These are phyloP conservation scores for Yponomeuta sedellus DNA, from an alignment of 2,888 invertebrate species.

Conservation along the genomic window DNA sequence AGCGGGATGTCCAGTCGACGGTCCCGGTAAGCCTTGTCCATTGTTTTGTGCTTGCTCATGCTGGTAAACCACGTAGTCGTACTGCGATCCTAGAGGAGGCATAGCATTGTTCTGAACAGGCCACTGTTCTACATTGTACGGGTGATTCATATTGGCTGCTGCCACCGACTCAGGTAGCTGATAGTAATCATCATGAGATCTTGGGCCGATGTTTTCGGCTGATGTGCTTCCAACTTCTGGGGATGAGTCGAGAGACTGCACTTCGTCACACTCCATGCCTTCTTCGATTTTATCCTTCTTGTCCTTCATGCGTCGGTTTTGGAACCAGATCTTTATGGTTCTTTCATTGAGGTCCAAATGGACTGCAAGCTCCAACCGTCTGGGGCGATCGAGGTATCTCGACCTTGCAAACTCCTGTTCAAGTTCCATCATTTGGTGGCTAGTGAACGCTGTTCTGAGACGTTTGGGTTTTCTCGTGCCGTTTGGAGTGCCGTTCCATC, in stretches of 20 bases:
- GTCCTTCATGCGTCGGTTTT: slow-evolving; percentile 81
- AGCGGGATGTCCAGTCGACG: slow-evolving; percentile 24
- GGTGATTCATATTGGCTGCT: slow-evolving; percentile 24
- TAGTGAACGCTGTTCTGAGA: slow-evolving; percentile 87
- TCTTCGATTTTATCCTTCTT: slow-evolving; percentile 61
- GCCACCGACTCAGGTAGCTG: slow-evolving; percentile 27
- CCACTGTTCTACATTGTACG: slow-evolving; percentile 7
- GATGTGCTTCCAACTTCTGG: slow-evolving; percentile 30
- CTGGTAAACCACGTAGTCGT: not conserved
- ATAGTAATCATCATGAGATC: slow-evolving; percentile 19
- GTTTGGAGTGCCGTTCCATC: slow-evolving; percentile 21
- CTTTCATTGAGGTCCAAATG: slow-evolving; percentile 77
- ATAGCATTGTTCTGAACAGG: not conserved
- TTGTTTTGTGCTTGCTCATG: not conserved
- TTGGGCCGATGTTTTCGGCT: not conserved
- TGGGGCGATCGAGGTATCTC: slow-evolving; percentile 82
- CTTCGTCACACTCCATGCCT: slow-evolving; percentile 39
- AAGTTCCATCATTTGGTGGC: slow-evolving; percentile 82
- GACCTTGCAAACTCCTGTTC: slow-evolving; percentile 84
- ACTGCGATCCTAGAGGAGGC: not conserved
- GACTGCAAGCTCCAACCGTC: slow-evolving; percentile 82
- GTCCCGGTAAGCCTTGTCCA: not conserved
- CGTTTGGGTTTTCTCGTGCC: slow-evolving; percentile 64
- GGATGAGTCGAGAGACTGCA: slow-evolving; percentile 39
- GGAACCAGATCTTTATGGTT: slow-evolving; percentile 87